A percentile compares a stretch with the other conserved stretches of the same genome.
Conservation (phyloP, 2,113 vertebrate species). For the Anoplopoma fimbria region DNA sequence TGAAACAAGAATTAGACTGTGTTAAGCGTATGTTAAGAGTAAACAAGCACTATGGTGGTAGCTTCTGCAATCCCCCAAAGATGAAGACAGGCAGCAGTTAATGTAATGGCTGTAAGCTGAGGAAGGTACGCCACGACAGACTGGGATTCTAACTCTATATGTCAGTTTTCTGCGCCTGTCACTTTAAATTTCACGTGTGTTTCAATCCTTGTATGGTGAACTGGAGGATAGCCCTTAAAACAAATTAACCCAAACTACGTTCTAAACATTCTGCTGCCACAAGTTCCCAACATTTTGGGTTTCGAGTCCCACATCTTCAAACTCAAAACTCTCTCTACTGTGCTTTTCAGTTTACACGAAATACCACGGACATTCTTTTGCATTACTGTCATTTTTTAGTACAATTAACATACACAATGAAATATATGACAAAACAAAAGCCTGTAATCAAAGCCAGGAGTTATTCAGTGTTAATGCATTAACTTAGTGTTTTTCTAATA, state of each 20-base stretch:
- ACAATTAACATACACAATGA: background rate
- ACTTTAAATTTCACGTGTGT: constrained; percentile 21
- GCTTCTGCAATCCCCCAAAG: constrained; percentile 33
- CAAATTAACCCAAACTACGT: constrained; percentile 25
- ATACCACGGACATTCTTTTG: constrained; percentile 26
- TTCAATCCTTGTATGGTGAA: constrained; percentile 27
- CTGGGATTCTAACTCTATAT: constrained; percentile 1
- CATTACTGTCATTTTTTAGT: background rate
- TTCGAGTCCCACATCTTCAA: constrained; percentile 1
- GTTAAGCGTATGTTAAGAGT: constrained; percentile 22
- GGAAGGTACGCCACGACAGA: constrained; percentile 7
- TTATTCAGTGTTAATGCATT: background rate
- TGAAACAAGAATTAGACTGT: constrained; percentile 7
- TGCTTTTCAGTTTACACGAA: constrained; percentile 61
- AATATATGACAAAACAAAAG: background rate
- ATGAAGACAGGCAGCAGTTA: constrained; percentile 28
- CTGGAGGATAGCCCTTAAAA: constrained; percentile 72
- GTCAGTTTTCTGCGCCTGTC: constrained; percentile 22
- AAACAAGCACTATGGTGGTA: constrained; percentile 60
- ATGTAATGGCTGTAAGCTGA: constrained; percentile 3
- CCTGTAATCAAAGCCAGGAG: constrained; percentile 4
- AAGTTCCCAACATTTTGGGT: constrained; percentile 7
- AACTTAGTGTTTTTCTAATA: constrained; percentile 14
- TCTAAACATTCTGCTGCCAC: constrained; percentile 8
- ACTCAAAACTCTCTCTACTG: constrained; percentile 20